Evolutionary conservation across 2,888 invertebrate species (phyloP).

Genomic region (Pterobdella sp.): DNA sequence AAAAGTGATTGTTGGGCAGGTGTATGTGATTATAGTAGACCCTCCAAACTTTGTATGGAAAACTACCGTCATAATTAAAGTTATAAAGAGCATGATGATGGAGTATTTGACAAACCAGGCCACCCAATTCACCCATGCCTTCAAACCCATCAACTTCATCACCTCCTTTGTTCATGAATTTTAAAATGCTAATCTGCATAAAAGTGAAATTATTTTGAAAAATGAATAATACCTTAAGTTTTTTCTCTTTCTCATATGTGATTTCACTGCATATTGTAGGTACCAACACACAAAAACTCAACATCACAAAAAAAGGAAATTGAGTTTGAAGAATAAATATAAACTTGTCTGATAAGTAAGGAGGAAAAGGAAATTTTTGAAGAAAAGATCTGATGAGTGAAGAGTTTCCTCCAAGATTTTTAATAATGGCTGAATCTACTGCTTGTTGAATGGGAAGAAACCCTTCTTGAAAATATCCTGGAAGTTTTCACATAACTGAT

Average conservation of each 20-base stretch:
- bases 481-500: conserved; percentile 36
- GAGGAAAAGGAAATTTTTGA: conserved; percentile 66
- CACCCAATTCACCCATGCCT: conserved; percentile 71
- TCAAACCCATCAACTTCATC: conserved; percentile 79
- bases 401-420: conserved; percentile 34
- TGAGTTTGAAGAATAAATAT: conserved; percentile 60
- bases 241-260: conserved; percentile 65
- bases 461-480: conserved; percentile 61
- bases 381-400: conserved; percentile 45
- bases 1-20: conserved; percentile 61
- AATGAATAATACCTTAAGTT: conserved; percentile 59
- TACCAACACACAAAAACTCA: conserved; percentile 72
- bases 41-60: conserved; percentile 42
- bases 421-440: conserved; percentile 52
- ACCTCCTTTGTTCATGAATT: no score
- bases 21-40: conserved; percentile 60
- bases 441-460: conserved; percentile 62
- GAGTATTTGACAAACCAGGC: conserved; percentile 75
- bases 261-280: conserved; percentile 67
- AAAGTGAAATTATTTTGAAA: no score
- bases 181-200: no score
- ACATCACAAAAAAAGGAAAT: conserved; percentile 66
- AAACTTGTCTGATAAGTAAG: conserved; percentile 62
- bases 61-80: conserved; percentile 50
- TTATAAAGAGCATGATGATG: conserved; percentile 59